phyloP scores from a whole-genome alignment of 2,888 invertebrate genomes.

The Xanthia togata region DNA sequence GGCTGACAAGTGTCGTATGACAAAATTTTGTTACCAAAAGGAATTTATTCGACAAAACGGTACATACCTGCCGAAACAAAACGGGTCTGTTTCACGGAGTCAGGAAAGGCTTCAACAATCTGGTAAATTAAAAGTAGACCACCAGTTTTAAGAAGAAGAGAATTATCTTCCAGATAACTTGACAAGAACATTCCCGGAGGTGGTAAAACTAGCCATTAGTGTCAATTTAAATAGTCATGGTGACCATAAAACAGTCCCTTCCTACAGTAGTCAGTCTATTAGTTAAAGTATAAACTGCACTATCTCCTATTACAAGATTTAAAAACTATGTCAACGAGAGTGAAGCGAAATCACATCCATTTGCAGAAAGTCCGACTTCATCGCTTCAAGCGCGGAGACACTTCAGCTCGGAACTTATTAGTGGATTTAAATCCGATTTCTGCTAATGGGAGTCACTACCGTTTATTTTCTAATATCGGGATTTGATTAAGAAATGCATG shows the following conservation, averaged over 20 bases:
- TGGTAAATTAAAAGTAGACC: too few relatives aligned
- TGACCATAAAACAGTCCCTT: background rate
- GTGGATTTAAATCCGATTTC: slow-evolving; percentile 22
- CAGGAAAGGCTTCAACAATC: background rate
- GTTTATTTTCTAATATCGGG: slow-evolving; percentile 9
- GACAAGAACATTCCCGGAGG: background rate
- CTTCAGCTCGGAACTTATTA: slow-evolving; percentile 11
- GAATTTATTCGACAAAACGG: background rate
- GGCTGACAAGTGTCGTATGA: background rate
- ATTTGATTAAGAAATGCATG: background rate
- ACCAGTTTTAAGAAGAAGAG: background rate
- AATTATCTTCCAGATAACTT: background rate
- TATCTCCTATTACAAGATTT: slow-evolving; percentile 22
- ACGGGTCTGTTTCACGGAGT: background rate
- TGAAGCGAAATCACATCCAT: slow-evolving; percentile 66
- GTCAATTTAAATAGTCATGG: too few relatives aligned
- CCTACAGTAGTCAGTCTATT: background rate
- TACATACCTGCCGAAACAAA: background rate
- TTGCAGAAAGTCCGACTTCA: slow-evolving; percentile 64
- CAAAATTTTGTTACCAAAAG: background rate
- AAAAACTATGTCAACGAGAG: slow-evolving; percentile 67
- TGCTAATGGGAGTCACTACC: background rate
- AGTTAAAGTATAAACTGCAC: background rate
- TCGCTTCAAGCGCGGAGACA: slow-evolving; percentile 49
- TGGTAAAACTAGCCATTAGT: background rate